Evolutionary conservation across 2,113 vertebrate genomes (phyloP).

Genomic region (Thalassoma bifasciatum): DNA sequence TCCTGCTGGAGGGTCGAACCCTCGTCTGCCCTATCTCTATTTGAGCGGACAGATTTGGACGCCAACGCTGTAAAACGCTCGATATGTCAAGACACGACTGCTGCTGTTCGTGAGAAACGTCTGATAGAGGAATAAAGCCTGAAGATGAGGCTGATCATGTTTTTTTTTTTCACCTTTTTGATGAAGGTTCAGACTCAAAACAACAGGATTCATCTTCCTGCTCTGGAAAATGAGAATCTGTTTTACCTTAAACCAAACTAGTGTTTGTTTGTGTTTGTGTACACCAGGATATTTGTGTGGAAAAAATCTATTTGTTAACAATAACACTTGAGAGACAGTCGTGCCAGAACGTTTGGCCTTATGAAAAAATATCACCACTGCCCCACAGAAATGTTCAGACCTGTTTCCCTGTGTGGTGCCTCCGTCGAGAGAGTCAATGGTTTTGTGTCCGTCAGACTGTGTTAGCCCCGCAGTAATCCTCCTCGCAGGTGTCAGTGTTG

Average conservation of each 20-base stretch:
- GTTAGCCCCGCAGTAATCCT: slow-evolving; percentile 29
- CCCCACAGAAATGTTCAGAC: no score
- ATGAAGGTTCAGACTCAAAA: not conserved
- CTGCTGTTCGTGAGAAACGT: slow-evolving; percentile 3
- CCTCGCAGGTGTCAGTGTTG: slow-evolving; percentile 9
- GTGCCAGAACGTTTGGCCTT: no score
- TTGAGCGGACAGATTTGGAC: slow-evolving; percentile 29
- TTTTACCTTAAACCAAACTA: slow-evolving; percentile 23
- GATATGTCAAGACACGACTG: not conserved
- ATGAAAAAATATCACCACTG: no score
- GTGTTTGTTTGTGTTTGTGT: slow-evolving; percentile 53
- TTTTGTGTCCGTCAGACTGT: slow-evolving; percentile 25
- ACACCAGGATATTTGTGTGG: slow-evolving; percentile 23
- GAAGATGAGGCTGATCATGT: slow-evolving; percentile 8
- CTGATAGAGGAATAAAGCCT: slow-evolving; percentile 5
- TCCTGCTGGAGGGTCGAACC: slow-evolving; percentile 80
- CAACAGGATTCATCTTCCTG: slow-evolving; percentile 52
- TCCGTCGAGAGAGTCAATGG: slow-evolving; percentile 13
- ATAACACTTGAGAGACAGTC: no score
- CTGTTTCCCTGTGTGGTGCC: no score
- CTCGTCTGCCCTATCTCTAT: slow-evolving; percentile 79
- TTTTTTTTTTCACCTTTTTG: no score
- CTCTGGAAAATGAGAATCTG: not conserved
- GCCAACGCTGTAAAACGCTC: not conserved
- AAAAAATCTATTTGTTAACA: not conserved